Percentiles rank a stretch among this genome's conserved stretches.
phyloP scores from a whole-genome alignment of 1,140 invertebrate genomes.

The Harlomillsia oculata region DNA sequence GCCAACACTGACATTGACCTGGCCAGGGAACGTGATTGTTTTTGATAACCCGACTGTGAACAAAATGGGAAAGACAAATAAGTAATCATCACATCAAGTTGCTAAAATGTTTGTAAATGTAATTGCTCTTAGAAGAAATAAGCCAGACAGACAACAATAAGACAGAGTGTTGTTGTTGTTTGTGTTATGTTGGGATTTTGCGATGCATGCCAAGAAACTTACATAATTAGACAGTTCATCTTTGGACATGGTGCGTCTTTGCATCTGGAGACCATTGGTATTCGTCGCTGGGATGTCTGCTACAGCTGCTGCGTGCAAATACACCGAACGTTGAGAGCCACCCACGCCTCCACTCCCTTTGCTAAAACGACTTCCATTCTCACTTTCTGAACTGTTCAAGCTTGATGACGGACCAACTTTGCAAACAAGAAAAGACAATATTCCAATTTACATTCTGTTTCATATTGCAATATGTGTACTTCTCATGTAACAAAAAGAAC shows the following conservation, averaged over 20 bases:
- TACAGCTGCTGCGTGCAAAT: slow-evolving; percentile 36
- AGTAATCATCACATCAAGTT: background rate
- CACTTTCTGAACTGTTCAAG: slow-evolving; percentile 32
- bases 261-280: too few species aligned
- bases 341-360: slow-evolving; percentile 40
- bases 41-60: slow-evolving; percentile 44
- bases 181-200: slow-evolving; percentile 41
- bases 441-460: too few species aligned
- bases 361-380: slow-evolving; percentile 31
- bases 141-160: background rate
- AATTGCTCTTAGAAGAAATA: background rate
- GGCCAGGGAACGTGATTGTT: slow-evolving; percentile 63
- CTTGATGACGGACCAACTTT: slow-evolving; percentile 5
- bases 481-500: too few species aligned
- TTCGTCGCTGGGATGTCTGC: slow-evolving; percentile 30
- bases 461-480: too few species aligned
- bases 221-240: slow-evolving; percentile 52
- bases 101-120: background rate
- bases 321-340: slow-evolving; percentile 45
- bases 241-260: slow-evolving; percentile 49
- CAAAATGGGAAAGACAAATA: background rate
- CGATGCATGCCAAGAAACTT: background rate
- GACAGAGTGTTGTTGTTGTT: background rate
- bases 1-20: slow-evolving; percentile 71
- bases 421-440: too few species aligned